Conservation (phyloP, 2,113 vertebrate species). For the Centropristis striata region DNA sequence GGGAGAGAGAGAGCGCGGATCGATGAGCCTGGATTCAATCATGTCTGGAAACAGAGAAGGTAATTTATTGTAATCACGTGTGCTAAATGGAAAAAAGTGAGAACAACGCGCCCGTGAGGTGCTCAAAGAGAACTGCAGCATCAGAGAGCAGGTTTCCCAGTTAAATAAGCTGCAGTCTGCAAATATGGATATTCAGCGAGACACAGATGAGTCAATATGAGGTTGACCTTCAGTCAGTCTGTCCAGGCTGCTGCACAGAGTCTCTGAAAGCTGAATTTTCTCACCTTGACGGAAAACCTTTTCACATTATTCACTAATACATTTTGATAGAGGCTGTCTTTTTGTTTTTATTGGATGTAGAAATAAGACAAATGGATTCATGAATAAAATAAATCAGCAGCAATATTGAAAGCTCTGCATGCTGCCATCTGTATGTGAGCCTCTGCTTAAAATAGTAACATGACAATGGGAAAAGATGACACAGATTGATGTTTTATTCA, state of each 20-base stretch:
- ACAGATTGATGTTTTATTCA: conserved; percentile 72
- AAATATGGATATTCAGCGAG: conserved; percentile 19
- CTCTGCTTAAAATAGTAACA: conserved; percentile 49
- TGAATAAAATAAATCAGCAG: conserved; percentile 39
- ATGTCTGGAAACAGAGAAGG: conserved; percentile 78
- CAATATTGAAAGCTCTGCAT: conserved; percentile 7
- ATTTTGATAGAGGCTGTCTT: conserved; percentile 28
- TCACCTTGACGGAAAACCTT: conserved; percentile 38
- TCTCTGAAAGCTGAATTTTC: conserved; percentile 23
- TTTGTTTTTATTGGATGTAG: conserved; percentile 36
- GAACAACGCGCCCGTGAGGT: conserved; percentile 83
- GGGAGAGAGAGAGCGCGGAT: conserved; percentile 50
- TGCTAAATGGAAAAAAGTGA: conserved; percentile 76
- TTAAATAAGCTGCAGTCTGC: neutral
- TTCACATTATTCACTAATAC: conserved; percentile 43
- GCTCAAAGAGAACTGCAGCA: conserved; percentile 69
- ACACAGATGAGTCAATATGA: conserved; percentile 29
- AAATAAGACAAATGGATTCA: conserved; percentile 58
- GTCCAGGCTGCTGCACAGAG: neutral
- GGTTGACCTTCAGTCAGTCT: conserved; percentile 55
- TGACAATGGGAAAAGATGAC: conserved; percentile 33
- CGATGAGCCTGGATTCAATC: conserved; percentile 83
- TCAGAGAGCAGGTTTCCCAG: neutral
- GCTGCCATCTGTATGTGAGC: neutral
- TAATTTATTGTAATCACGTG: conserved; percentile 81